Evolutionary conservation across 2,888 invertebrate species (phyloP), one percentile per base, ranked within the genome.

Genomic region (Eristalis arbustorum): DNA sequence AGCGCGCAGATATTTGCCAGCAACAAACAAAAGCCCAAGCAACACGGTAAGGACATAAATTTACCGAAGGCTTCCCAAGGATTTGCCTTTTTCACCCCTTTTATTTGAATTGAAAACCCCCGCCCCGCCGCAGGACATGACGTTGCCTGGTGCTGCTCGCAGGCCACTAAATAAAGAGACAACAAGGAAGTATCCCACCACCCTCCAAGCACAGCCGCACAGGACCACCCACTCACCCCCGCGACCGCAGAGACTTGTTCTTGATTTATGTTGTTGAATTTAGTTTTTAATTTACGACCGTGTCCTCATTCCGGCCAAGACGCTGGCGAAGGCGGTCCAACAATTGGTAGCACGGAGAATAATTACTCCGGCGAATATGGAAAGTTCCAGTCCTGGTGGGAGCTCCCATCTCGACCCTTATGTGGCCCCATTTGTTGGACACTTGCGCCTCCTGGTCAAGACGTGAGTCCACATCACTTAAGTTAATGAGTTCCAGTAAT

Each of bases 401-500:
- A 23, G 22, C 63, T 28, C 25, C 69, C 34, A 80, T 62, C 25
- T 73, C n/a, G 42, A 80, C 56, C 40, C 59, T 40, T 74, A 76
- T 77, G 80, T 66, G 72, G 64, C 13, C 49, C 69, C 80, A 73
- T 75, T 71, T 66, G 61, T 40, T 14, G n/a, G 69, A 84, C 57
- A 76, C 73, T 88, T 71, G 49, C 49, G 49, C 18, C 64, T 56
- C 14, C 13, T 28, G 75, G 68, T 67, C 84, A 78, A 78, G 64
- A 23, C 37, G 59, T 73, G 78, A 82, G 82, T 88, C 88, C 78
- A 76, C 73, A 76, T 85, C 85, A 88, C 88, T 88, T 88, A 85
- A 85, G 49, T 83, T 85, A 88, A 88, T 88, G 88, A 88, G 85
- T 83, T 83, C 79, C 76, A 88, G 85, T 85, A 88, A 88, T 88